Evolutionary conservation across 2,113 vertebrate species (phyloP).

Genomic region (Brachionichthys hirsutus): DNA sequence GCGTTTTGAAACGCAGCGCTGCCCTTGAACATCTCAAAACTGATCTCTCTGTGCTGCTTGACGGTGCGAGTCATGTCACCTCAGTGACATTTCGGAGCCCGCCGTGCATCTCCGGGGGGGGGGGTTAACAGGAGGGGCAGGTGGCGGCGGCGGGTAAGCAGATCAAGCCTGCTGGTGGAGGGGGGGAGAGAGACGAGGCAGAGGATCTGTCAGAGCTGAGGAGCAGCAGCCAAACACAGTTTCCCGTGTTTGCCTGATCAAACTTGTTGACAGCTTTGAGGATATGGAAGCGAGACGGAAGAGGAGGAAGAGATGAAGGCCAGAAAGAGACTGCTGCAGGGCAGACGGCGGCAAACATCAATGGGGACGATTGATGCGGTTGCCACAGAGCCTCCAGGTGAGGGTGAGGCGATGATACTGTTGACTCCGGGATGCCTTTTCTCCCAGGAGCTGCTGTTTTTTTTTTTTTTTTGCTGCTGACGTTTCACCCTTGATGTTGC

Average conservation of each 20-base stretch:
- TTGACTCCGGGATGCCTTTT: conserved; percentile 29
- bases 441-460: background rate
- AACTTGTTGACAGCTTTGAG: conserved; percentile 57
- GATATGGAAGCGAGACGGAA: conserved; percentile 17
- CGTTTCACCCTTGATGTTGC: background rate
- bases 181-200: conserved; percentile 30
- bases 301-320: conserved; percentile 30
- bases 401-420: conserved; percentile 15
- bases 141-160: conserved; percentile 14
- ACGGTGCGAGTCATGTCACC: conserved; percentile 48
- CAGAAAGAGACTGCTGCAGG: conserved; percentile 13
- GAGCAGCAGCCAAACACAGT: conserved; percentile 31
- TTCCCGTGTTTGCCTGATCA: conserved; percentile 54
- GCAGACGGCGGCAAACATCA: conserved; percentile 27
- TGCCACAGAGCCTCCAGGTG: conserved; percentile 43
- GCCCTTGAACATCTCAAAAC: conserved; percentile 44
- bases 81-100: conserved; percentile 32
- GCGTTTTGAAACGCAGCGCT: conserved; percentile 25
- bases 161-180: conserved; percentile 39
- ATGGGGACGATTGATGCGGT: conserved; percentile 41
- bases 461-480: background rate
- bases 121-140: background rate
- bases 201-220: conserved; percentile 25
- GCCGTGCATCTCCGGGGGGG: conserved; percentile 15
- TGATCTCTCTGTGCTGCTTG: conserved; percentile 39